Evolutionary conservation across 2,888 invertebrate genomes (phyloP), one percentile per base, ranked within the genome.

Genomic region (Masnerella sp.): DNA sequence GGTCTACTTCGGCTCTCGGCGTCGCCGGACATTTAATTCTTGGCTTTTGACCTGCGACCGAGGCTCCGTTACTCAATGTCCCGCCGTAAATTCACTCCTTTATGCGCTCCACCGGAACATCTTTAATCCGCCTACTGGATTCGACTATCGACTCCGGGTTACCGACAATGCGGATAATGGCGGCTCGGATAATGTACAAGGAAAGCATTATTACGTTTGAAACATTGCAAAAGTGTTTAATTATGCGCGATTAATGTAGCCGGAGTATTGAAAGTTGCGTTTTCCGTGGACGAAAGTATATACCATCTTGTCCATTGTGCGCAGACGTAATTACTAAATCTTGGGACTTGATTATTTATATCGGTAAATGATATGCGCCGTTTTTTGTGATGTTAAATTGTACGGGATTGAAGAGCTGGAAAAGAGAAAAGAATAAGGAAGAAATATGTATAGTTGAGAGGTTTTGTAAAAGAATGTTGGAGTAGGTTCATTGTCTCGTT

Each of bases 11-110:
- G 64, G 59, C 72, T 75, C 69, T 71, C 59, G 65, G 54, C 61
- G 54, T n/a, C n/a, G 65, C 62, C 76, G 69, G 69, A 56, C 73
- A 64, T 68, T 78, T 80, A 80, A 78, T 80, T 80, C 80, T 75
- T 81, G 73, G 77, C 68, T 78, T 81, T 75, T 76, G 75, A 77
- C 73, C 77, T 56, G 43, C 58, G 75, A 62, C 65, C 76, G 42
- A 47, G 34, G 51, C 58, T 52, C 77, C 76, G 75, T 81, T 78
- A 76, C 77, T 81, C 81, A 79, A 75, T 76, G 79, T 80, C 78
- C 77, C 45, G 42, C 34, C 67, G 45, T 65, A 73, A 64, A 59
- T 68, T 59, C 34, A 56, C 30, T 67, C 61, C 42, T 47, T 58
- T 36, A 65, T 65, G 38, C 58, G 51, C 18, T 71, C 56, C 42